Base-by-base conservation (phyloP, 2,113 vertebrate genomes). In the Sinocyclocheilus anophthalmus region DNA sequence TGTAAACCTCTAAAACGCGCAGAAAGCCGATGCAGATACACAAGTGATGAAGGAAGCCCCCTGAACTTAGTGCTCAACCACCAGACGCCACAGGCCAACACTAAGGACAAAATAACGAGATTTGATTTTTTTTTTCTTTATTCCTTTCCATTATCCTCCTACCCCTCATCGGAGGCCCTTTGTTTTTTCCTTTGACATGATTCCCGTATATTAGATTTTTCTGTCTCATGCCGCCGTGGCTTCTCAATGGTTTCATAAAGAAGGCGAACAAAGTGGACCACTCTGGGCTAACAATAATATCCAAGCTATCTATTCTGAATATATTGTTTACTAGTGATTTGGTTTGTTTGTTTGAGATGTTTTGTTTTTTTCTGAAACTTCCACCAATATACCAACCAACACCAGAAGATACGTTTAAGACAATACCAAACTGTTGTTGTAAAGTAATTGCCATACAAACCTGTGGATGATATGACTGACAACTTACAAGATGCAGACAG, bases 121-220 rank as follows among this genome's bases (percentile, higher is more conserved):
- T 37, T 72, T 39, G 26, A n/a, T n/a, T n/a, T n/a, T 18, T 37
- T 79, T 61, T 80, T 37, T 78, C 53, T 78, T 37, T n/a, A 20
- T 78, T 78, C 53, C 3, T 4, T 59, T 55, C 53, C 30, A 59
- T 78, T 80, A 63, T 80, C 22, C 22, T 80, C 18, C n/a, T n/a
- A 42, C 57, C 57, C 39, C 76, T 78, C 37, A 63, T 63, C 22
- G 5, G 77, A 11, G 57, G 77, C 22, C 57, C n/a, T n/a, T 24
- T 39, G 39, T 81, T 88, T 81, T 88, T 88, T 91, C 89, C 84
- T 79, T 86, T 85, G 90, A 91, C 39, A 67, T 67, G 82, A 87
- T 86, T n/a, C n/a, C 87, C 80, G 79, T 87, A 88, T 90, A 90
- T 92, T 90, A 88, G 89, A 86, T 90, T 91, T 91, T 89, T 90